Evolutionary conservation across 2,888 invertebrate species (phyloP).

Genomic region (Eristalis tenax): DNA sequence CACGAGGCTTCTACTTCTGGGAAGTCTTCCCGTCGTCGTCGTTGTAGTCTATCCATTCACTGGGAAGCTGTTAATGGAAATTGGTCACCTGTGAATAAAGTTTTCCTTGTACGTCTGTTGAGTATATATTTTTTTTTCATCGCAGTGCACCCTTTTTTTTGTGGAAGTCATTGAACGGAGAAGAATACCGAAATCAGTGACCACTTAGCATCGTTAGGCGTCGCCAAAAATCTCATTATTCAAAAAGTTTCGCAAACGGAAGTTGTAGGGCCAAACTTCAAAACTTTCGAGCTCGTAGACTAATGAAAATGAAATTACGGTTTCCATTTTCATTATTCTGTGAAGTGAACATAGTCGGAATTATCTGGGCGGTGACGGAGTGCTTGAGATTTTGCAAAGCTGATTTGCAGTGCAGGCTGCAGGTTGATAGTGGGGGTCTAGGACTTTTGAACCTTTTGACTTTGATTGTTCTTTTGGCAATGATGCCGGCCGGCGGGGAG

Average conservation of each 20-base stretch:
- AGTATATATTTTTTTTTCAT: neutral
- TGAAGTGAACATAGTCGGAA: constrained; percentile 29
- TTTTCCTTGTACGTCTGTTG: constrained; percentile 17
- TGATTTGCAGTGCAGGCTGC: too few relatives aligned
- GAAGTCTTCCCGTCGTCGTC: constrained; percentile 8
- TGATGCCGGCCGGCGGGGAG: too few relatives aligned
- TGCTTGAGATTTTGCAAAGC: too few relatives aligned
- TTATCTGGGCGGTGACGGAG: neutral
- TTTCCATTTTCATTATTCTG: constrained; percentile 54
- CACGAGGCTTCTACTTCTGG: neutral
- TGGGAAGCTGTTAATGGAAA: constrained; percentile 13
- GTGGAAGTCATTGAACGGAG: constrained; percentile 1
- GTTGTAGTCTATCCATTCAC: neutral
- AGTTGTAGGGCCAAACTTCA: constrained; percentile 28
- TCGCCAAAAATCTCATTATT: constrained; percentile 47
- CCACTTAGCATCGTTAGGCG: constrained; percentile 37
- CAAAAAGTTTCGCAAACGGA: constrained; percentile 36
- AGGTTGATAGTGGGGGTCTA: too few relatives aligned
- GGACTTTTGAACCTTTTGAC: too few relatives aligned
- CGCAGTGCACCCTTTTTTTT: neutral
- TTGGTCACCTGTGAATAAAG: constrained; percentile 63
- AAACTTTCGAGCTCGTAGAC: constrained; percentile 48
- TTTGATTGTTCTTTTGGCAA: too few relatives aligned
- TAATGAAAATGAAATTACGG: constrained; percentile 67
- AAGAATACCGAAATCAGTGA: constrained; percentile 49